Conservation (phyloP, 2,888 invertebrate species). For the Megastigmus dorsalis region DNA sequence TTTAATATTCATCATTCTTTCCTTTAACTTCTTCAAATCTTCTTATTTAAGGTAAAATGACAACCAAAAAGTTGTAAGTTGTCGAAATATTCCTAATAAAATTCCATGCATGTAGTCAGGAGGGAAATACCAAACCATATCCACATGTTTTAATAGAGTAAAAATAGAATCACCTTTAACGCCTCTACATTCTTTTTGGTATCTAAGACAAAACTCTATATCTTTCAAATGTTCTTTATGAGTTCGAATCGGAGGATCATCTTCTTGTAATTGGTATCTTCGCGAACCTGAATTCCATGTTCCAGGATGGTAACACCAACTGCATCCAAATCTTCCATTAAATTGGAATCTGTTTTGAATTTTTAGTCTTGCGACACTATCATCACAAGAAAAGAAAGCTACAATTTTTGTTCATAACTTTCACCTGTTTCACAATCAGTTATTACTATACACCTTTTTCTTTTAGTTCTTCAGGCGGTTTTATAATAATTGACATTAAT, state of each 20-base stretch:
- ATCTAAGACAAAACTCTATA: background rate
- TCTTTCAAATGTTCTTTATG: background rate
- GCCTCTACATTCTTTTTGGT: background rate
- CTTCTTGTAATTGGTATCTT: background rate
- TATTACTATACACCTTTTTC: background rate
- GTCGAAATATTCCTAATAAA: background rate
- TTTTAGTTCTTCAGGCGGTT: background rate
- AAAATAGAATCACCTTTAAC: background rate
- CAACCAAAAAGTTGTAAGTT: background rate
- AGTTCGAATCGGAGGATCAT: background rate
- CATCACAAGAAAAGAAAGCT: background rate
- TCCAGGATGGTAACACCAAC: conserved; percentile 16
- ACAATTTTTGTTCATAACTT: background rate
- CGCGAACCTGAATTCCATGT: background rate
- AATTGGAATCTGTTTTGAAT: conserved; percentile 14
- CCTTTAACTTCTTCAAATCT: background rate
- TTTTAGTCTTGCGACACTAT: conserved; percentile 10
- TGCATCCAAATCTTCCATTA: conserved; percentile 20
- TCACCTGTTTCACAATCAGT: conserved; percentile 1
- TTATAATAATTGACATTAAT: conserved; percentile 50
- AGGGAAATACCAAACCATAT: background rate
- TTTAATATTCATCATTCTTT: background rate
- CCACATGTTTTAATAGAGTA: background rate
- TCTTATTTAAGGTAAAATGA: background rate
- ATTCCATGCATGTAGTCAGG: conserved; percentile 1